A percentile compares a stretch with the other conserved stretches of the same genome.
These are phyloP conservation scores for Vidua chalybeata DNA, from an alignment of 2,113 vertebrate species.

Conservation along the genomic window DNA sequence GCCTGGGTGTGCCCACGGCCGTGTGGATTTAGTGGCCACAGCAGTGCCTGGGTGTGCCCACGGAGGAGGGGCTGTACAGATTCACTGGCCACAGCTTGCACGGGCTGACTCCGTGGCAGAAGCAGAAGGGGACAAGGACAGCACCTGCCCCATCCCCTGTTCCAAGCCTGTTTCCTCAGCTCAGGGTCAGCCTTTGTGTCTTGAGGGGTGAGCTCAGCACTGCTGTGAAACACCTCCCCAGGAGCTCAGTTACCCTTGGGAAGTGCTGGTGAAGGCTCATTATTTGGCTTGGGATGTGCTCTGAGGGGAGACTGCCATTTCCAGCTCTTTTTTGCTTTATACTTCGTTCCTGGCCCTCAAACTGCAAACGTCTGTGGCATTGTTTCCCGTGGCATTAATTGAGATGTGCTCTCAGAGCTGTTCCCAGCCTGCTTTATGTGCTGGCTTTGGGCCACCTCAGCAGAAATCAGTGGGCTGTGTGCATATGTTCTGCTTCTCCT, in stretches of 20 bases:
- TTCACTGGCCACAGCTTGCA: too few relatives aligned
- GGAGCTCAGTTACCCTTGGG: accelerated
- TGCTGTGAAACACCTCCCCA: not conserved
- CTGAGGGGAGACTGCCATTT: not conserved
- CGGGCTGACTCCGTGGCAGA: not conserved
- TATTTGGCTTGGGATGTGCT: accelerated
- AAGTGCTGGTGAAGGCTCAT: not conserved
- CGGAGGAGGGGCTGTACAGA: too few relatives aligned
- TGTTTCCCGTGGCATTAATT: not conserved
- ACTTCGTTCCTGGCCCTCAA: not conserved
- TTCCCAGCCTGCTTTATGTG: not conserved
- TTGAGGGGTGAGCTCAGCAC: not conserved
- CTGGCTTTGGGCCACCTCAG: conserved; percentile 35
- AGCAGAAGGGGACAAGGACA: not conserved
- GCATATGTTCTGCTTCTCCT: conserved; percentile 48
- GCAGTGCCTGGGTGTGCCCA: too few relatives aligned
- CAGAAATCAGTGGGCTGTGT: conserved; percentile 49
- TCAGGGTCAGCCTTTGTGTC: not conserved
- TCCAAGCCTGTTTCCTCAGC: not conserved
- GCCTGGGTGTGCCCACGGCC: not conserved
- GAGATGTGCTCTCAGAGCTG: not conserved
- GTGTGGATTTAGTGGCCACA: accelerated
- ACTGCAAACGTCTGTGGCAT: not conserved
- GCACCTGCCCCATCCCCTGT: not conserved
- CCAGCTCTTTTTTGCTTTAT: not conserved